Evolutionary conservation across 2,797 vertebrate genomes (phyloP), one percentile per base, ranked within the genome.

Genomic region (Masticophis lateralis): DNA sequence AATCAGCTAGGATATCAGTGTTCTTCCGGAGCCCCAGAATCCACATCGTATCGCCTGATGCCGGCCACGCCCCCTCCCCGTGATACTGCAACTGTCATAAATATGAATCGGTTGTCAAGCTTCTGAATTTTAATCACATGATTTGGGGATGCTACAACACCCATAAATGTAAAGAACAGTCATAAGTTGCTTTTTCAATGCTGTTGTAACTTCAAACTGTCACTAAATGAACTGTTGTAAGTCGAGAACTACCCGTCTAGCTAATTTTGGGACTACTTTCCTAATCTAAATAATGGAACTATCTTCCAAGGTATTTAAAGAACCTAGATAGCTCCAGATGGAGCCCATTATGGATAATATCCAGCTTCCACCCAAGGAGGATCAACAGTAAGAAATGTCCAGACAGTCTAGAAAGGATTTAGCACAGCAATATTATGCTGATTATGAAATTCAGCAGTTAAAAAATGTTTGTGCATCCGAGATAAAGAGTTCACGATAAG

Each of bases 401-500:
- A 28, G 37, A 83, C 87, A 91, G 93, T 95, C 95, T 92, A 88
- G 93, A 93, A 96, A 93, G 92, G 96, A 94, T 94, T 94, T 95
- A 94, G 90, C 88, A 57, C 96, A 93, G 94, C 90, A 93, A 95
- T 96, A 94, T 91, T 96, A 94, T 91, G 56, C 95, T 91, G 96
- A 95, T 95, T 96, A 87, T 93, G 96, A 97, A 97, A 97, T 95
- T 96, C 96, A 22, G 93, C 97, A 94, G 92, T 94, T 90, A 2
- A 97, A 95, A 97, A 97, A 97, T 97, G 96, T 98, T 98, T 98
- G 97, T 95, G 96, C 94, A 95, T 94, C 95, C 96, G 95, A 96
- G 95, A 97, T 98, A 97, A 98, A 98, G 96, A 96, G 94, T 96
- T 96, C 95, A 96, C 94, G 96, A 94, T 97, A 97, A 97, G 93